Evolutionary conservation across 2,888 invertebrate genomes (phyloP).

Genomic region (Oscheius onirici): DNA sequence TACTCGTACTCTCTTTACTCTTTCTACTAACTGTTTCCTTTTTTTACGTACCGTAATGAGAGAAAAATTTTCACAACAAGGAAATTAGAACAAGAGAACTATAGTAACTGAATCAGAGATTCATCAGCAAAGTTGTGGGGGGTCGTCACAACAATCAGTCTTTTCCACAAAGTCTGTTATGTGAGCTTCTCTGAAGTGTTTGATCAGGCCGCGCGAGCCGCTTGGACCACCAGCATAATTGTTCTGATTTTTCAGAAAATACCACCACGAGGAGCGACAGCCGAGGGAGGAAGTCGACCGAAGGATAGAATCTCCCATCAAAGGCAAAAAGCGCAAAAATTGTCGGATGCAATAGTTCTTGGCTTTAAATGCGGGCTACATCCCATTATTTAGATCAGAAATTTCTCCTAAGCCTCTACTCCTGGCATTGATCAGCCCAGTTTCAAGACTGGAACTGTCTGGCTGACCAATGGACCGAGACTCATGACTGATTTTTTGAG

Average conservation of each 20-base stretch:
- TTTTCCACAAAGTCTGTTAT: background rate
- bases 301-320: constrained; percentile 46
- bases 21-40: too few species aligned
- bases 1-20: too few species aligned
- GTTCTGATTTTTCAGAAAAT: constrained; percentile 39
- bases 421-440: constrained; percentile 6
- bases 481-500: background rate
- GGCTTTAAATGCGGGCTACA: constrained; percentile 8
- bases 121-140: background rate
- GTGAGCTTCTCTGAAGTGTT: constrained; percentile 24
- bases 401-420: background rate
- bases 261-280: constrained; percentile 44
- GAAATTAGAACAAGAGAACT: too few species aligned
- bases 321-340: constrained; percentile 55
- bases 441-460: background rate
- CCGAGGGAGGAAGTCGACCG: constrained; percentile 37
- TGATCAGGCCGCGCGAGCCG: constrained; percentile 15
- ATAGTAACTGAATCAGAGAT: too few species aligned
- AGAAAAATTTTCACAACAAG: too few species aligned
- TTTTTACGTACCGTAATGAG: too few species aligned
- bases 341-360: constrained; percentile 54
- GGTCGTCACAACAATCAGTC: background rate
- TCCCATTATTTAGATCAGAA: constrained; percentile 1
- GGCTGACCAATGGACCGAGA: constrained; percentile 7
- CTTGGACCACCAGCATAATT: background rate